Conservation (phyloP, 2,113 vertebrate genomes). For the Mungos mungo region DNA sequence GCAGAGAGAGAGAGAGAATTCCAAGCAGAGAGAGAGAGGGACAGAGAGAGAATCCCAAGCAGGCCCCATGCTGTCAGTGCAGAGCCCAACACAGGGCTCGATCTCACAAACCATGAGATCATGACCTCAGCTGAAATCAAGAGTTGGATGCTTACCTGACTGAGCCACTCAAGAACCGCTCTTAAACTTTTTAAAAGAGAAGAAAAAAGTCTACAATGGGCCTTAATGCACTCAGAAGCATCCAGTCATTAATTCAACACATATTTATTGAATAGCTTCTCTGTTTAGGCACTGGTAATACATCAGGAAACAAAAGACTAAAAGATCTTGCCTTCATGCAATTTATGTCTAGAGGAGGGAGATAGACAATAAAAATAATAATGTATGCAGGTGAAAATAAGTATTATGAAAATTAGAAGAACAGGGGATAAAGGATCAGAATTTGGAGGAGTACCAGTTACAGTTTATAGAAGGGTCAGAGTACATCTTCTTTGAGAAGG, state of each 20-base stretch:
- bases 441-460: neutral
- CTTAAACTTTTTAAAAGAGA: neutral
- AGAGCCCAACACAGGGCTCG: too few species aligned
- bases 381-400: neutral
- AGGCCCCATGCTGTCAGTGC: too few species aligned
- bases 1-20: too few species aligned
- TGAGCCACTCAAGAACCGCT: too few species aligned
- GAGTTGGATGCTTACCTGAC: too few species aligned
- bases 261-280: neutral
- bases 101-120: too few species aligned
- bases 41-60: too few species aligned
- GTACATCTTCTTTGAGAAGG: neutral
- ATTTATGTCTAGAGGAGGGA: conserved; percentile 3
- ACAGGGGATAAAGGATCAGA: neutral
- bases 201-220: neutral
- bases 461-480: neutral
- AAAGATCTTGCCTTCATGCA: neutral
- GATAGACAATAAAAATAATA: neutral
- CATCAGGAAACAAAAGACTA: neutral
- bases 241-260: neutral
- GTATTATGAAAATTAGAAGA: neutral
- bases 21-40: too few species aligned
- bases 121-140: too few species aligned
- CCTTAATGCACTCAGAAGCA: neutral
- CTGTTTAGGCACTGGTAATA: neutral